Evolutionary conservation across 2,113 vertebrate genomes (phyloP).

Genomic region (Alligator mississippiensis): DNA sequence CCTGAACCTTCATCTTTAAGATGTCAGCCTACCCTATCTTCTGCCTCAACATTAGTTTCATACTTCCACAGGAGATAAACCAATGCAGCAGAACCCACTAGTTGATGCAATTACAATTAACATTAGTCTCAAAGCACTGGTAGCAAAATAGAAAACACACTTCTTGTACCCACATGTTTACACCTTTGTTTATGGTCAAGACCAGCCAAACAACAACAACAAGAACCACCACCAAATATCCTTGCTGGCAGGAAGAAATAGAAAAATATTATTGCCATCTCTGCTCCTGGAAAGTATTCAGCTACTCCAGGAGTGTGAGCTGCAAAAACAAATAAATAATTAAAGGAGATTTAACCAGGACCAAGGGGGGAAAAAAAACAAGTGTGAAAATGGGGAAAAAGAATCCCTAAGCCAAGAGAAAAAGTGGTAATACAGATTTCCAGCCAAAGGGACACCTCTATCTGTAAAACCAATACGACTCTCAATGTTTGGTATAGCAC

Average conservation of each 20-base stretch:
- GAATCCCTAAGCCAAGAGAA: not conserved
- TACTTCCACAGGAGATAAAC: not conserved
- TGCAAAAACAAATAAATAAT: not conserved
- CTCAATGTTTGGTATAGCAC: accelerated
- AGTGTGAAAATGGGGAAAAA: not conserved
- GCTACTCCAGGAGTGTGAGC: not conserved
- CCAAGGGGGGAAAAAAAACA: not conserved
- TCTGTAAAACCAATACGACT: not conserved
- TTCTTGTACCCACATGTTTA: not conserved
- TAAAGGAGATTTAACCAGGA: not conserved
- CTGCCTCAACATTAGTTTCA: not conserved
- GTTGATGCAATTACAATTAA: not conserved
- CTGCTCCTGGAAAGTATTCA: not conserved
- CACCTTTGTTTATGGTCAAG: not conserved
- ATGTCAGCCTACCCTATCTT: too few relatives aligned
- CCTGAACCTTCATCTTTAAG: too few relatives aligned
- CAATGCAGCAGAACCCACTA: not conserved
- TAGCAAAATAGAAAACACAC: not conserved
- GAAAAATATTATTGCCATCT: not conserved
- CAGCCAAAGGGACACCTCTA: not conserved
- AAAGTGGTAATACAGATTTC: not conserved
- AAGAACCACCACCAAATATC: not conserved
- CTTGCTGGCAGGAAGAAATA: not conserved
- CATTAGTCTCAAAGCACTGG: not conserved
- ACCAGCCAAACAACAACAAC: not conserved